Evolutionary conservation across 35 echinoderm and acorn worm genomes (phyloP).

Genomic region (Acanthaster planci): DNA sequence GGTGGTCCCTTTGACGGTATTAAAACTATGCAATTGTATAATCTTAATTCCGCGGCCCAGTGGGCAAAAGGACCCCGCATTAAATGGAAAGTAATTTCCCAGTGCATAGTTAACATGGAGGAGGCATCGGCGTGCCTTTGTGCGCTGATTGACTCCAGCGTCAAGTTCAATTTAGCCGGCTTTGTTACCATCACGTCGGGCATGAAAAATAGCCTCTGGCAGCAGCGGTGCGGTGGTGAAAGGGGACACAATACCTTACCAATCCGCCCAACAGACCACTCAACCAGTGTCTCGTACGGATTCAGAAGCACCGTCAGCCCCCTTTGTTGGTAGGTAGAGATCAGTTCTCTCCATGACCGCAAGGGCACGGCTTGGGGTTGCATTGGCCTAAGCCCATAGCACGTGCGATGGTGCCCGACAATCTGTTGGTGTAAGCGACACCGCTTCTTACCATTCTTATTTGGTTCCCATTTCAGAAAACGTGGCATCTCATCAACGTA

Average conservation of each 20-base stretch:
- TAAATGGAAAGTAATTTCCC: constrained; percentile 34
- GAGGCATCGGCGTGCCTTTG: constrained; percentile 27
- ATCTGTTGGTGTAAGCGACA: constrained; percentile 25
- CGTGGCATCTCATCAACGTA: too few species aligned
- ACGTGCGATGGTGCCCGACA: constrained; percentile 2
- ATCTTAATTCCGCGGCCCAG: constrained; percentile 28
- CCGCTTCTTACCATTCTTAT: not conserved
- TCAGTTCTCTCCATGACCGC: constrained; percentile 14
- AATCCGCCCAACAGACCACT: constrained; percentile 9
- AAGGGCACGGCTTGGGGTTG: constrained; percentile 12
- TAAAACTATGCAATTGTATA: constrained; percentile 34
- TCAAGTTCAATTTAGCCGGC: constrained; percentile 24
- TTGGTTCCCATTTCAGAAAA: too few species aligned
- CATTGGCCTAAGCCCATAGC: not conserved
- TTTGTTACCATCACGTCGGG: constrained; percentile 25
- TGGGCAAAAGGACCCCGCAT: not conserved
- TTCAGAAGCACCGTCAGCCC: not conserved
- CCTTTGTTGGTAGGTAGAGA: constrained; percentile 8
- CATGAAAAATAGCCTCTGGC: constrained; percentile 15
- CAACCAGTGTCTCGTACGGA: constrained; percentile 3
- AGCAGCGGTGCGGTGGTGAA: not conserved
- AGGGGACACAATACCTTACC: constrained; percentile 18
- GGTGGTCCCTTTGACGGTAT: constrained; percentile 16
- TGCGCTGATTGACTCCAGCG: constrained; percentile 25
- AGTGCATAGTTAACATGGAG: constrained; percentile 12